These are phyloP conservation scores for Zingel zingel DNA, from an alignment of 2,113 vertebrate species.

Conservation along the genomic window DNA sequence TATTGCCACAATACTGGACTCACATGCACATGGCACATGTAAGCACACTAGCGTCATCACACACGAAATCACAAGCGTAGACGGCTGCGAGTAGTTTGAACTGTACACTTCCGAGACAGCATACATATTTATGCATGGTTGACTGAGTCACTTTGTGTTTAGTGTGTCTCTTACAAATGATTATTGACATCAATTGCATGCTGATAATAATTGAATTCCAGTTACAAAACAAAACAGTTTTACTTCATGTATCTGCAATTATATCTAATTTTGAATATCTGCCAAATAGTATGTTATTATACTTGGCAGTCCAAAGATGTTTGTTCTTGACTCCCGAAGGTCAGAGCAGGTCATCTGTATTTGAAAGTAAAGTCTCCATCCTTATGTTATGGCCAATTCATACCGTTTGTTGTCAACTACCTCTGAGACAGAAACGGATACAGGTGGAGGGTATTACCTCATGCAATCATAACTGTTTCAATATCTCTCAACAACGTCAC, in stretches of 20 bases:
- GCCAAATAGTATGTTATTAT: neutral
- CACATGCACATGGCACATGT: constrained; percentile 8
- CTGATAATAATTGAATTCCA: neutral
- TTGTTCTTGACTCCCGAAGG: neutral
- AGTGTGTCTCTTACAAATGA: neutral
- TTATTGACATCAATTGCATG: neutral
- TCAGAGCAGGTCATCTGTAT: neutral
- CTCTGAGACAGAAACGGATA: constrained; percentile 21
- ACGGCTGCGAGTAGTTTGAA: neutral
- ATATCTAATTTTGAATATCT: no score
- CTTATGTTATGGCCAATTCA: neutral
- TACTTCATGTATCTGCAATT: neutral
- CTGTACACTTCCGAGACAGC: constrained; percentile 9
- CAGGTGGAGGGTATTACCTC: constrained; percentile 13
- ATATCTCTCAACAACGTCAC: constrained; percentile 1
- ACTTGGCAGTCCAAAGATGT: neutral
- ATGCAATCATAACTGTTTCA: constrained; percentile 15
- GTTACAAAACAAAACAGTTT: neutral
- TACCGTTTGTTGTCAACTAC: neutral
- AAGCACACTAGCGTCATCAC: constrained; percentile 24
- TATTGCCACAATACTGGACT: constrained; percentile 27
- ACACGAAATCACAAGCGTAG: neutral
- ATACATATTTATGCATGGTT: constrained; percentile 21
- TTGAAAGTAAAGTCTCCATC: neutral
- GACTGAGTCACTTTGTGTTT: constrained; percentile 11